Conservation (phyloP, 2,797 vertebrate species). For the Botia almorhae region DNA sequence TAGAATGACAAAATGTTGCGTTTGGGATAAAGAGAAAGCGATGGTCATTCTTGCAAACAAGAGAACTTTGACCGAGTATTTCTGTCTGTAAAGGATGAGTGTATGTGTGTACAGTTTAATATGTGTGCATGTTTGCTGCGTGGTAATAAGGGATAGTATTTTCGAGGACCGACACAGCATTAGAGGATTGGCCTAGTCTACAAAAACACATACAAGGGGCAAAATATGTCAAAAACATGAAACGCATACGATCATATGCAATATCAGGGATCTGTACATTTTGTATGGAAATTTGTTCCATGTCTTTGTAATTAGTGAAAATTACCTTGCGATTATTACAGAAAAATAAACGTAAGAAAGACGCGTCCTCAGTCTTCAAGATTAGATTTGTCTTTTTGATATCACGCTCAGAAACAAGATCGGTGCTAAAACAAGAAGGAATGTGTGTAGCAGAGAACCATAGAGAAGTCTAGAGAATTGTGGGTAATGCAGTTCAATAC, state of each 20-base stretch:
- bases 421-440: constrained; percentile 78
- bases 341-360: constrained; percentile 68
- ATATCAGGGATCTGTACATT: constrained; percentile 96
- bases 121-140: constrained; percentile 63
- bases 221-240: constrained; percentile 71
- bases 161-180: constrained; percentile 51
- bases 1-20: constrained; percentile 77
- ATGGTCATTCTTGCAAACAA: constrained; percentile 77
- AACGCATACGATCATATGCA: constrained; percentile 90
- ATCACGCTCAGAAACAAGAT: constrained; percentile 74
- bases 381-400: constrained; percentile 68
- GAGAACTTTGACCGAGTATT: constrained; percentile 59
- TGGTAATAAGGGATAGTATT: constrained; percentile 60
- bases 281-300: constrained; percentile 92
- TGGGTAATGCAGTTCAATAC: constrained; percentile 48
- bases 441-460: constrained; percentile 63
- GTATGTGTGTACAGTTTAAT: constrained; percentile 2
- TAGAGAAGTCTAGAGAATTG: constrained; percentile 46
- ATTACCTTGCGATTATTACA: constrained; percentile 72
- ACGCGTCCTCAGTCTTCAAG: constrained; percentile 65
- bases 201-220: constrained; percentile 90
- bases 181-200: constrained; percentile 72
- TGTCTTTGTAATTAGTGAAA: constrained; percentile 88
- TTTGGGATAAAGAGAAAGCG: constrained; percentile 78
- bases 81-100: constrained; percentile 40